Evolutionary conservation across 2,797 vertebrate species (phyloP).

Genomic region (Oophaga sylvatica): DNA sequence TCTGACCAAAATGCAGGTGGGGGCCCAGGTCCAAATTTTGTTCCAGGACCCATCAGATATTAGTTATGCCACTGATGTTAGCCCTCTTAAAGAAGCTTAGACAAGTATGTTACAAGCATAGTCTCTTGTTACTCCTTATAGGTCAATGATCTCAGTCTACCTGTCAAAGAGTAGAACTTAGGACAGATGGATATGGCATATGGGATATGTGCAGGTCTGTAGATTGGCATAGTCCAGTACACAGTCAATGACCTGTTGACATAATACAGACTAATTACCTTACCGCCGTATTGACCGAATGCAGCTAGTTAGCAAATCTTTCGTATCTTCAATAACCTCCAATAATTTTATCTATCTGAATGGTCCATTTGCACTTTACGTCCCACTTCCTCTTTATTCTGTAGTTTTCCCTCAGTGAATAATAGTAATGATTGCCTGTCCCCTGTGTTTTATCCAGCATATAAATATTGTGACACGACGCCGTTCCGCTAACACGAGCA

Average conservation of each 20-base stretch:
- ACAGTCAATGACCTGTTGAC: slow-evolving; percentile 11
- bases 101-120: too few species aligned
- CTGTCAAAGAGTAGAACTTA: not conserved
- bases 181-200: not conserved
- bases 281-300: not conserved
- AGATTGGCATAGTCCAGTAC: not conserved
- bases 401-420: slow-evolving; percentile 35
- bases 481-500: slow-evolving; percentile 11
- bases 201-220: slow-evolving; percentile 1
- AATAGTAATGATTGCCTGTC: slow-evolving; percentile 43
- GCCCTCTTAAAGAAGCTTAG: not conserved
- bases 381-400: slow-evolving; percentile 16
- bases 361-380: slow-evolving; percentile 17
- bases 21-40: too few species aligned
- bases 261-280: slow-evolving; percentile 12
- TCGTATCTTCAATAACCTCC: not conserved
- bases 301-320: slow-evolving; percentile 20
- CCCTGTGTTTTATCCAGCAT: slow-evolving; percentile 32
- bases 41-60: too few species aligned
- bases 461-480: slow-evolving; percentile 45
- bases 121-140: too few species aligned
- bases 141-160: not conserved
- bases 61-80: too few species aligned
- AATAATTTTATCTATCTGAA: slow-evolving; percentile 1
- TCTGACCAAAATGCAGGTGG: too few species aligned